Base-by-base conservation (phyloP, 1,140 invertebrate genomes). In the Rhopalosiphum padi region DNA sequence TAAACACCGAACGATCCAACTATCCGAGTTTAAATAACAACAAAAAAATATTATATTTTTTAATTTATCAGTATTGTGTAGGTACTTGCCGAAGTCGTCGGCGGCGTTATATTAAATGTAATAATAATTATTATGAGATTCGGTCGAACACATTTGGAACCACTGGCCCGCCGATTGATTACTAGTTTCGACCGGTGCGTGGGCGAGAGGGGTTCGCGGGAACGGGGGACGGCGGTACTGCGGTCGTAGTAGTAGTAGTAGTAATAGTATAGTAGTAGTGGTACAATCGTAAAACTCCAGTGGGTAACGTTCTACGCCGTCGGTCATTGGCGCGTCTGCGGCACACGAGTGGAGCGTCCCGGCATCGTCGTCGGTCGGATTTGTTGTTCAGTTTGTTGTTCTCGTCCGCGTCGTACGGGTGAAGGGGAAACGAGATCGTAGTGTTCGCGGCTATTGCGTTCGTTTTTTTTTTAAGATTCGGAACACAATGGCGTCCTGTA, bases 91-190 rank as follows among this genome's bases (percentile, higher is more conserved):
- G 15, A 51, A 51, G 48, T 51, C 18, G 15, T 51, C 48, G 48
- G 48, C 48, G 3, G 48, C 48, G 48, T 51, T 51, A 18, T 3
- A 51, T 18, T 51, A 51, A 51, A 18, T 51, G 15, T 51, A 51
- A 51, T 21, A 51, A 51, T 21, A 51, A 68, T 68, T 46, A 53
- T 93, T 86, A 93, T 41, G 55, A 93, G 85, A 85, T 86, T 53
- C 82, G n/a, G 68, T 43, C 30, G 23, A 37, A 35, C 25, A 53
- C n/a, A 22, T 93, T 93, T 55, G 51, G 91, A 93, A 93, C 91
- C 91, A n/a, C 91, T 93, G 91, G 82, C 77, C 77, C 43, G 91
- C 48, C 91, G 35, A 93, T 93, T 93, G 91, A 93, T 93, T 93
- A 85, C 91, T 55, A 41, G 91, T 92, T 83, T 85, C 77, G 41